Percentiles rank a stretch among this genome's conserved stretches.
Conservation (phyloP, 2,113 vertebrate species). For the Amia ocellicauda region DNA sequence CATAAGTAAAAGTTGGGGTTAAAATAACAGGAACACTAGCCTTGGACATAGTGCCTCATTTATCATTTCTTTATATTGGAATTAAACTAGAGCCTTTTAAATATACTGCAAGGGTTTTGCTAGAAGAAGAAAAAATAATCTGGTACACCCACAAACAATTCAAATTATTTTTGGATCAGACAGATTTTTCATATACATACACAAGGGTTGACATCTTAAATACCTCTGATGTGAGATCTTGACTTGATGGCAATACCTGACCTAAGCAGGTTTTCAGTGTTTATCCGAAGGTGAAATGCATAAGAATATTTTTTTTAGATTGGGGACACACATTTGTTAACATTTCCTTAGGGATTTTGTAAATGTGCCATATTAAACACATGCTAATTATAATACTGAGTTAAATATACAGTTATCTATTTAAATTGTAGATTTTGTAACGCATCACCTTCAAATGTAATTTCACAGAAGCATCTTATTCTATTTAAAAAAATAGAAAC, state of each 20-base stretch:
- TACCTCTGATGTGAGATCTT: background rate
- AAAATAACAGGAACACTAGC: slow-evolving; percentile 5
- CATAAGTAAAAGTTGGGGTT: background rate
- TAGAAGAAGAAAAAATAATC: background rate
- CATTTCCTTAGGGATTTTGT: no score
- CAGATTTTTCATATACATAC: background rate
- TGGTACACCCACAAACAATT: background rate
- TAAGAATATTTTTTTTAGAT: no score
- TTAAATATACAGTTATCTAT: no score
- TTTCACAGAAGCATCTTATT: no score
- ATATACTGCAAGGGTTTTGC: background rate
- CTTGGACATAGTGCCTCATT: background rate
- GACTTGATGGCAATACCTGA: background rate
- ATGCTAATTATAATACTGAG: no score
- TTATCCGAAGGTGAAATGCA: no score
- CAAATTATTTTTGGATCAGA: slow-evolving; percentile 3
- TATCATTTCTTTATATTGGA: background rate
- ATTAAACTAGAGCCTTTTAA: background rate
- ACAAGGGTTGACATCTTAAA: background rate
- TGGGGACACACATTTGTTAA: no score
- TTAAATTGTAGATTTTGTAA: no score
- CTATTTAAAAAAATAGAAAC: no score
- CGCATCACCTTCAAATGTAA: no score
- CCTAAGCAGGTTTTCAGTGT: slow-evolving; percentile 41
- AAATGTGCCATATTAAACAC: no score